These are phyloP conservation scores for Ooceraea biroi DNA, from an alignment of 1,140 invertebrate species.

Conservation along the genomic window DNA sequence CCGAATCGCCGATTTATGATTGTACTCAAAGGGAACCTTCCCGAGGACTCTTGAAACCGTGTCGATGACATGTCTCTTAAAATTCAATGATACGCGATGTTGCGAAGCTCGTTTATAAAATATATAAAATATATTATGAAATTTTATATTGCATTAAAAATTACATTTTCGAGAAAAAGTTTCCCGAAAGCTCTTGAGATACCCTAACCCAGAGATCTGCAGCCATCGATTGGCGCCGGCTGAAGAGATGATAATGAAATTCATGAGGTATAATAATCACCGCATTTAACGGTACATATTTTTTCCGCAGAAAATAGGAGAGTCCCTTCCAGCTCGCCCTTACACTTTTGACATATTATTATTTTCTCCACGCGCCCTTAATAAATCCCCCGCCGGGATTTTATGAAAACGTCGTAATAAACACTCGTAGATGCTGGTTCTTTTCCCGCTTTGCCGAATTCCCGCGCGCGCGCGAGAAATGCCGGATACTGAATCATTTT, in stretches of 20 bases:
- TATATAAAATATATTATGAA: no score
- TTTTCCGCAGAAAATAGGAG: background rate
- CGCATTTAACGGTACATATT: background rate
- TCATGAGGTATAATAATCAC: conserved; percentile 14
- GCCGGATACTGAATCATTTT: conserved; percentile 49
- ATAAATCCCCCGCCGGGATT: conserved; percentile 51
- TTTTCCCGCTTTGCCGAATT: conserved; percentile 45
- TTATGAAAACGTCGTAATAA: conserved; percentile 59
- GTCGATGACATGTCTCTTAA: background rate
- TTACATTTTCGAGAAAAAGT: background rate
- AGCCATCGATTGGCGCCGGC: background rate
- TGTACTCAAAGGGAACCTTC: conserved; percentile 2
- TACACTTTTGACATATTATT: conserved; percentile 50
- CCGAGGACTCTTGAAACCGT: background rate
- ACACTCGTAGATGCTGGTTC: conserved; percentile 40
- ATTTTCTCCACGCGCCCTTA: conserved; percentile 53
- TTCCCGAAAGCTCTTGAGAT: background rate
- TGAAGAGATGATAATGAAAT: background rate
- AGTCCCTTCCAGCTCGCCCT: background rate
- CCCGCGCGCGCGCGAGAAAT: conserved; percentile 32
- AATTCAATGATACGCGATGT: background rate
- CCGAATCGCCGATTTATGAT: conserved; percentile 9
- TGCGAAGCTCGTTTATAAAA: no score
- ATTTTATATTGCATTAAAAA: background rate
- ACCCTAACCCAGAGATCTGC: background rate